Conservation (phyloP, 2,888 invertebrate species). For the Drosophila gaucha region DNA sequence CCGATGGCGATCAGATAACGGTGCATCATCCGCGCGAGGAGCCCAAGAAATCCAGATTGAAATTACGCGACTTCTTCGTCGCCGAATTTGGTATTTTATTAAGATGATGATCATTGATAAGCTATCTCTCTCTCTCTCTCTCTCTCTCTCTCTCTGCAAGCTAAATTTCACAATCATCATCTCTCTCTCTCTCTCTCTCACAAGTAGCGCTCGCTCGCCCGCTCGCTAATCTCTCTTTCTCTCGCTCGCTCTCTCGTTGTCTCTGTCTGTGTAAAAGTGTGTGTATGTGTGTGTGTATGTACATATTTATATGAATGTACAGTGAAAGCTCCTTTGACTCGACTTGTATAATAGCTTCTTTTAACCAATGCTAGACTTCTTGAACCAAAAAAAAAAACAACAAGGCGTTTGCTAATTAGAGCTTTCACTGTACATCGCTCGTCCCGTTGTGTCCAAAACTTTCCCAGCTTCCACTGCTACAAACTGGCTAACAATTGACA, state of each 20-base stretch:
- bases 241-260: background rate
- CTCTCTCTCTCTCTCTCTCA: background rate
- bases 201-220: conserved; percentile 21
- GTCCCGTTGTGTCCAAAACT: conserved; percentile 9
- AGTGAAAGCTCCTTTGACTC: conserved; percentile 1
- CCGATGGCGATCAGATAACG: conserved; percentile 84
- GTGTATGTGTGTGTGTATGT: background rate
- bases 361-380: background rate
- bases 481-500: conserved; percentile 20
- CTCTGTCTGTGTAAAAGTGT: conserved; percentile 1
- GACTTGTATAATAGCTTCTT: too few relatives aligned
- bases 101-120: conserved; percentile 23
- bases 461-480: background rate
- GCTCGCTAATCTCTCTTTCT: background rate
- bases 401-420: background rate
- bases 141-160: conserved; percentile 3
- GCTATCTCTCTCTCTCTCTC: conserved; percentile 8
- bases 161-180: conserved; percentile 19
- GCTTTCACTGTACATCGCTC: conserved; percentile 8
- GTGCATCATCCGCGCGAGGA: conserved; percentile 90
- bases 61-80: conserved; percentile 94
- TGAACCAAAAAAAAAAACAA: background rate
- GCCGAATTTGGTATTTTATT: conserved; percentile 90
- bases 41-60: conserved; percentile 91
- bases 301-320: background rate